These are phyloP conservation scores for Zoanthus gigantus DNA, from an alignment of 92 coral and sea anemone genomes.

Conservation along the genomic window DNA sequence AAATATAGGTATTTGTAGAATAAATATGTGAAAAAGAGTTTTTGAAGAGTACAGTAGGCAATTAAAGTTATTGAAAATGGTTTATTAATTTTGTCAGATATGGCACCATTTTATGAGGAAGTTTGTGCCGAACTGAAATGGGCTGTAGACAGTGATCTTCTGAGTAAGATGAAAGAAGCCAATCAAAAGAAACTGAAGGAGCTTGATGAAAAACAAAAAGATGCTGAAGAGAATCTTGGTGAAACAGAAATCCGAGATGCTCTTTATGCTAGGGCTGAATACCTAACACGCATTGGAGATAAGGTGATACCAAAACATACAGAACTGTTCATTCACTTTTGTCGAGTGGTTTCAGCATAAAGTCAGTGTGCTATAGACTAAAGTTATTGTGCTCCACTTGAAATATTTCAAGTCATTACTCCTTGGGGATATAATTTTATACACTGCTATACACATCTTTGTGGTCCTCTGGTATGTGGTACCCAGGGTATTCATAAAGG, in stretches of 20 bases:
- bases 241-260: slow-evolving; percentile 98
- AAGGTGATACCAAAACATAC: slow-evolving; percentile 62
- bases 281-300: slow-evolving; percentile 90
- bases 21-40: not conserved
- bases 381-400: no score
- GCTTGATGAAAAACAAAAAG: slow-evolving; percentile 86
- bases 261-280: slow-evolving; percentile 85
- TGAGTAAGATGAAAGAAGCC: slow-evolving; percentile 85
- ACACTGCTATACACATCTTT: no score
- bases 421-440: no score
- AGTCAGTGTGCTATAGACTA: no score
- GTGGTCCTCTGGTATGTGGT: no score
- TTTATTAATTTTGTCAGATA: slow-evolving; percentile 60
- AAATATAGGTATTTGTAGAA: no score
- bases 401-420: no score
- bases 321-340: no score
- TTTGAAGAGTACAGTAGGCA: no score
- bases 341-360: no score
- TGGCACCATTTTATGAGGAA: slow-evolving; percentile 97
- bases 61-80: not conserved
- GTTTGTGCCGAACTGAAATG: slow-evolving; percentile 90
- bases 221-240: slow-evolving; percentile 94
- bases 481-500: no score
- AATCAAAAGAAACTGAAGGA: slow-evolving; percentile 83
- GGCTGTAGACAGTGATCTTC: slow-evolving; percentile 85